Conservation (phyloP, 2,888 invertebrate genomes). For the Seladonia tumulorum region DNA sequence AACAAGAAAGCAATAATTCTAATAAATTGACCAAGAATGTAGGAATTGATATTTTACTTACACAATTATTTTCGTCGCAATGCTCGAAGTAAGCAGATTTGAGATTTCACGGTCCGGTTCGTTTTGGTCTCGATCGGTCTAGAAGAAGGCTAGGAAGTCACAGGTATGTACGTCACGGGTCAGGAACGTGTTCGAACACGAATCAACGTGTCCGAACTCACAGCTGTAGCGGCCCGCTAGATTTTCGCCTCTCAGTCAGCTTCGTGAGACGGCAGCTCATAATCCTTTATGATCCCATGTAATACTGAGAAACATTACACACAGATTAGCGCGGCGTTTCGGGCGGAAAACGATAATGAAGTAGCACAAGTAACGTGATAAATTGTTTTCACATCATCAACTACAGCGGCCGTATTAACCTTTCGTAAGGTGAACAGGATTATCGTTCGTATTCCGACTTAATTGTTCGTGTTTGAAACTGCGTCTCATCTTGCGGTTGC, state of each 20-base stretch:
- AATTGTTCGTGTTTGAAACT: neutral
- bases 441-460: neutral
- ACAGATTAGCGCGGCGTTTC: conserved; percentile 51
- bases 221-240: conserved; percentile 26
- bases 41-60: too few relatives aligned
- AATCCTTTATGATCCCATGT: conserved; percentile 66
- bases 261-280: conserved; percentile 48
- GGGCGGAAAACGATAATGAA: conserved; percentile 43
- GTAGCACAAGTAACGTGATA: conserved; percentile 36
- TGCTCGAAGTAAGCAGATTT: too few relatives aligned
- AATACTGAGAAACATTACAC: conserved; percentile 58
- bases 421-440: neutral
- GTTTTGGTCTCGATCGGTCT: too few relatives aligned
- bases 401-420: neutral
- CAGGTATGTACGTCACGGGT: neutral
- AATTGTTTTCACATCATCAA: conserved; percentile 17
- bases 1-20: too few relatives aligned
- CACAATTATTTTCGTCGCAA: too few relatives aligned
- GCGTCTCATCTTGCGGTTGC: neutral
- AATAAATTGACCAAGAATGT: too few relatives aligned
- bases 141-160: too few relatives aligned
- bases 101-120: too few relatives aligned
- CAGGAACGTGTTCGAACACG: neutral
- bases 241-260: conserved; percentile 42
- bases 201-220: neutral